phyloP scores from a whole-genome alignment of 2,113 vertebrate species.

The Neotoma lepida region DNA sequence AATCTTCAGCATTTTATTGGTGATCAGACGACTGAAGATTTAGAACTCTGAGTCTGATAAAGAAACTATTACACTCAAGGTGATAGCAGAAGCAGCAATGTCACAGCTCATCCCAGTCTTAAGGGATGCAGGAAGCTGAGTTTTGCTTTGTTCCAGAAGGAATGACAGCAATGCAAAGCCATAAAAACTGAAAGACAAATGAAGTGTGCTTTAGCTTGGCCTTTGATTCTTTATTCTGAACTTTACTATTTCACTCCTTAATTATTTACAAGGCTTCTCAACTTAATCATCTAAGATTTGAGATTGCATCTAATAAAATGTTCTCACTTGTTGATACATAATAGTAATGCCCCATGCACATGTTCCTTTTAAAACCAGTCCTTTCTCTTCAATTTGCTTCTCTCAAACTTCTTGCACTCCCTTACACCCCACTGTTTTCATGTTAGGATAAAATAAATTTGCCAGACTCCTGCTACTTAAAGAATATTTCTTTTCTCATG shows the following conservation, averaged over 20 bases:
- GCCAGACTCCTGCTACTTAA: background rate
- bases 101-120: background rate
- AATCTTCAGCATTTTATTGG: conserved; percentile 12
- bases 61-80: background rate
- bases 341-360: background rate
- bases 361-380: background rate
- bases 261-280: background rate
- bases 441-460: background rate
- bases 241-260: conserved; percentile 5
- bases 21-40: background rate
- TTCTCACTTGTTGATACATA: background rate
- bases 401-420: background rate
- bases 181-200: background rate
- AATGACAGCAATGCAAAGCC: background rate
- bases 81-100: background rate
- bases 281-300: background rate
- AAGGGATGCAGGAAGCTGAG: background rate
- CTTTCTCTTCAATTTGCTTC: background rate
- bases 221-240: background rate
- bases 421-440: background rate
- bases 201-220: background rate
- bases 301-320: background rate
- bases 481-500: background rate
- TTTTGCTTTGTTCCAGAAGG: background rate
- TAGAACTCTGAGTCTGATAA: background rate